Conservation (phyloP, 1,140 invertebrate species). For the Sinonovacula constricta region DNA sequence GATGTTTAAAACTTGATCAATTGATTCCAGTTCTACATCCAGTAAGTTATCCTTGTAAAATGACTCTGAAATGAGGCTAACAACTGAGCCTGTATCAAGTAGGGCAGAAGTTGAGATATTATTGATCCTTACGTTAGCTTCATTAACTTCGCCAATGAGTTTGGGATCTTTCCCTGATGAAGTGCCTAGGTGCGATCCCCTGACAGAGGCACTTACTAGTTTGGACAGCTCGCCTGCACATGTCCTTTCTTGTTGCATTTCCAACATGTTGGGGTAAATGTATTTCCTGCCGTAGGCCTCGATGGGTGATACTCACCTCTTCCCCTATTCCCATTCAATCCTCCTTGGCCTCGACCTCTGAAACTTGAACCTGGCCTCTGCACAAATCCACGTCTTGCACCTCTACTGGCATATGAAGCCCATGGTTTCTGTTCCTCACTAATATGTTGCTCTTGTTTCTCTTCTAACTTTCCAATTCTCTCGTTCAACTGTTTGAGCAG, state of each 20-base stretch:
- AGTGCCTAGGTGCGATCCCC: slow-evolving; percentile 12
- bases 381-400: not conserved
- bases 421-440: not conserved
- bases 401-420: not conserved
- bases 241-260: slow-evolving; percentile 10
- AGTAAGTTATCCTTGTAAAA: slow-evolving; percentile 14
- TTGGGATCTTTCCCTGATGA: not conserved
- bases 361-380: not conserved
- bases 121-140: not conserved
- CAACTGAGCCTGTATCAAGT: slow-evolving; percentile 10
- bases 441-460: not conserved
- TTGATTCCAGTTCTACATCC: not conserved
- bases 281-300: not conserved
- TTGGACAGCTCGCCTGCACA: slow-evolving; percentile 1
- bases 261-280: slow-evolving; percentile 9
- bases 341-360: not conserved
- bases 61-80: slow-evolving; percentile 7
- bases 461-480: slow-evolving; percentile 4
- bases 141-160: slow-evolving; percentile 14
- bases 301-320: not conserved
- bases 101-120: not conserved
- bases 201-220: slow-evolving; percentile 8
- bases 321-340: not conserved
- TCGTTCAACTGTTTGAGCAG: not conserved
- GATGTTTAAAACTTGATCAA: slow-evolving; percentile 7